Evolutionary conservation across 2,888 invertebrate species (phyloP), one percentile per base, ranked within the genome.

Genomic region (Micropterix aruncella): DNA sequence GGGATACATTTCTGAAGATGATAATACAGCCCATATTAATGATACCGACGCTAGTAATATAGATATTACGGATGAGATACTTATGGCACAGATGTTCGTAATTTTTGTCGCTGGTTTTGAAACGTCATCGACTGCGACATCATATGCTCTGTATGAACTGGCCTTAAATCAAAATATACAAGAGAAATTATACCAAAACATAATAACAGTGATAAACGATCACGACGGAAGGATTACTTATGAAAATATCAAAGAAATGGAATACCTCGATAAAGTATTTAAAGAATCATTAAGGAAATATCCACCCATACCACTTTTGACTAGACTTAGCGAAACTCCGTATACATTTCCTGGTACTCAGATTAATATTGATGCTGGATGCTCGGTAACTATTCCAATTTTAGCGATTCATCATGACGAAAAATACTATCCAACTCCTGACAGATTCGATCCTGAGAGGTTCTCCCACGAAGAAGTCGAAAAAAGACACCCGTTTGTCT

Each of bases 51-150:
- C 7, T 27, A n/a, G n/a, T 7, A 27, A 27, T 9, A 15, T 38
- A 5, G 16, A 38, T 14, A 27, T 27, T 7, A 45, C 58, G 14
- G 51, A 51, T 2, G 45, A 53, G 0, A 7, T 27, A 7, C 46
- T 64, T 18, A 41, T 52, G 0, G 54, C 62, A 0, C 59, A 64
- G 15, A 51, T 57, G 2, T 47, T 62, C 1, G 56, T 66, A 0
- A 63, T 68, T 47, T 63, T 62, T 44, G 16, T 59, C 2, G 66
- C 64, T 15, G 65, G 64, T 2, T 64, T 60, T 47, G 64, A 65
- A 43, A 66, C 66, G 1, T 61, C 63, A 1, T 60, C 62, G 1
- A 52, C 57, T 0, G 56, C 59, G 0, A 46, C 64, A n/a, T 54
- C 54, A 14, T 61, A 57, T 27, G 43, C 57, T 1, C 50, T 55